A percentile compares a stretch with the other conserved stretches of the same genome.
phyloP scores from a whole-genome alignment of 2,113 vertebrate genomes.

The Cyprinodon tularosa region DNA sequence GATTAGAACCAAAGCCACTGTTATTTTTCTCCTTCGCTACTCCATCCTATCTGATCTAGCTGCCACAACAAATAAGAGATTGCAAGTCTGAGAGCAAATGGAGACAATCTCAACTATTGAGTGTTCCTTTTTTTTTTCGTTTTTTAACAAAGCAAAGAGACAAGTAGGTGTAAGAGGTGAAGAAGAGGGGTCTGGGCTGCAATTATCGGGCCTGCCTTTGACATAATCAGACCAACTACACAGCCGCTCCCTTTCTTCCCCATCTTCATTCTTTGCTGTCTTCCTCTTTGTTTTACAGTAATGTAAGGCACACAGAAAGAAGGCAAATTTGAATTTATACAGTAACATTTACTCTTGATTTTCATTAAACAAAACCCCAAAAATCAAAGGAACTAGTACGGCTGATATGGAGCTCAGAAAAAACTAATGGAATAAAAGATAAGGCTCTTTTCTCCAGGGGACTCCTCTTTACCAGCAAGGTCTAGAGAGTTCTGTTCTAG shows the following conservation, averaged over 20 bases:
- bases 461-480: constrained; percentile 39
- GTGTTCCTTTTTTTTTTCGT: constrained; percentile 40
- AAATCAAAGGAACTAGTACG: not conserved
- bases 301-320: constrained; percentile 19
- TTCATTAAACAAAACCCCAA: constrained; percentile 7
- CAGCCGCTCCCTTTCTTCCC: constrained; percentile 5
- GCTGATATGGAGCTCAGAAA: constrained; percentile 17
- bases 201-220: constrained; percentile 39
- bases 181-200: constrained; percentile 35
- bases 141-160: constrained; percentile 33
- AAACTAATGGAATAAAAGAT: constrained; percentile 22
- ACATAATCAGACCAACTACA: constrained; percentile 18
- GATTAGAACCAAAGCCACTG: constrained; percentile 8
- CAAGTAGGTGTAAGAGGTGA: constrained; percentile 29
- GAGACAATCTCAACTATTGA: constrained; percentile 34
- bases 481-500: constrained; percentile 33
- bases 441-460: constrained; percentile 12
- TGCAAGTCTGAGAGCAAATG: constrained; percentile 21
- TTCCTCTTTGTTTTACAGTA: constrained; percentile 14
- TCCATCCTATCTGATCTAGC: constrained; percentile 20
- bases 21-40: not conserved
- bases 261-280: constrained; percentile 18
- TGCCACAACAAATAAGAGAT: constrained; percentile 51
- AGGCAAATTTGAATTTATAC: constrained; percentile 9
- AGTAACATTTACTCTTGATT: not conserved